Percentiles rank a stretch among this genome's conserved stretches.
phyloP scores from a whole-genome alignment of 2,113 vertebrate species.

The Eptesicus fuscus region DNA sequence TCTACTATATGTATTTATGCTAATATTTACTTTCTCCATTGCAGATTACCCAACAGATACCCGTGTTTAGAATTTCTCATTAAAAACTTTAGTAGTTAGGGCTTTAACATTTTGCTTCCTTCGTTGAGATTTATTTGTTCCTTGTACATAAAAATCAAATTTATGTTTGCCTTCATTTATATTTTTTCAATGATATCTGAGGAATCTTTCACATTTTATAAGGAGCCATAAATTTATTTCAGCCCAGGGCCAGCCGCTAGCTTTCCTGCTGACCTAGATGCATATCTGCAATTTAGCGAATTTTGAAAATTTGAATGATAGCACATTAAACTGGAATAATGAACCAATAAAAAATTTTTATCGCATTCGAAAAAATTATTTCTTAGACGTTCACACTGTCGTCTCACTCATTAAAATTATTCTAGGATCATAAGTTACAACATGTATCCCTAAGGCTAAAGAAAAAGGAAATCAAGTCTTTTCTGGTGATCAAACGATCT shows the following conservation, averaged over 20 bases:
- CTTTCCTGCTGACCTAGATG: constrained; percentile 39
- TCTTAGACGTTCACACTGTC: constrained; percentile 46
- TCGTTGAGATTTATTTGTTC: constrained; percentile 50
- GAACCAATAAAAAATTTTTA: constrained; percentile 60
- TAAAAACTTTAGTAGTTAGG: constrained; percentile 18
- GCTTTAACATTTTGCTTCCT: constrained; percentile 46
- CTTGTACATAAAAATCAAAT: constrained; percentile 53
- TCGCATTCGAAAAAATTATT: constrained; percentile 60
- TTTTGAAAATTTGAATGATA: constrained; percentile 56
- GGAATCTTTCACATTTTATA: constrained; percentile 38
- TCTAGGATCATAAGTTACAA: constrained; percentile 43
- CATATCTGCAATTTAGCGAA: constrained; percentile 27
- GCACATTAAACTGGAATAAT: constrained; percentile 60
- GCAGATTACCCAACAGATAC: neutral
- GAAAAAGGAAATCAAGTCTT: neutral
- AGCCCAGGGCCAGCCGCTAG: constrained; percentile 30
- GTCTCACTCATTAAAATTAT: constrained; percentile 52
- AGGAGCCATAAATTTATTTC: constrained; percentile 41
- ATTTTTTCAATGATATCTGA: constrained; percentile 31
- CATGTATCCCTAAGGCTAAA: constrained; percentile 10
- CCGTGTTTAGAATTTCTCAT: neutral
- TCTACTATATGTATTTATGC: neutral
- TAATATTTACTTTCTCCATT: neutral
- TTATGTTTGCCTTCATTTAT: constrained; percentile 48
- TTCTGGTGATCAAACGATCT: neutral